Conservation (phyloP, 1,140 invertebrate genomes). For the Calliphora vicina region DNA sequence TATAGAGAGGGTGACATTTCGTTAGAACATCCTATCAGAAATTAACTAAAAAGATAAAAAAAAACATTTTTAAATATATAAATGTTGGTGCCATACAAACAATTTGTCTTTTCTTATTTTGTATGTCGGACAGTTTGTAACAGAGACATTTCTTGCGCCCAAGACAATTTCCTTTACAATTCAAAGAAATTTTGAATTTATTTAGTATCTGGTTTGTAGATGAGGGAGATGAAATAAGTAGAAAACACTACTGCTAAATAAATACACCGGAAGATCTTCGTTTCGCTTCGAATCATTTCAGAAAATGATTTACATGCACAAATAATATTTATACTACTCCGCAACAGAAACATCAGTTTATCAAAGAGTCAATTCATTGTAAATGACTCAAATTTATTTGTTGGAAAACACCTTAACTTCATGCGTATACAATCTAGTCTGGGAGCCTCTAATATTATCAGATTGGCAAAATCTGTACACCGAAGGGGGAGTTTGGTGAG, state of each 20-base stretch:
- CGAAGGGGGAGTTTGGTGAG: too few species aligned
- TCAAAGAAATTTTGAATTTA: not conserved
- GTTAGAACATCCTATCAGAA: not conserved
- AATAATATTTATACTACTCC: not conserved
- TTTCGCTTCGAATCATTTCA: not conserved
- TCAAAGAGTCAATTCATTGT: too few species aligned
- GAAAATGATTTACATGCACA: not conserved
- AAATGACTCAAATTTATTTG: too few species aligned
- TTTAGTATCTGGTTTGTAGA: too few species aligned
- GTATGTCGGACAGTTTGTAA: not conserved
- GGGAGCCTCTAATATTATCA: too few species aligned
- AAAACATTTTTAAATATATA: not conserved
- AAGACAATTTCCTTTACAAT: not conserved
- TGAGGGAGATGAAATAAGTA: not conserved
- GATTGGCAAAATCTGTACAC: too few species aligned
- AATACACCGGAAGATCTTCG: not conserved
- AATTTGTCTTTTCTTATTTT: not conserved
- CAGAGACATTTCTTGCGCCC: not conserved
- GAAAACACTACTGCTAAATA: not conserved
- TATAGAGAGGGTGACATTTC: not conserved
- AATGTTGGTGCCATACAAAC: not conserved
- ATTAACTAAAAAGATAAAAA: not conserved
- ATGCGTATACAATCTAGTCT: too few species aligned
- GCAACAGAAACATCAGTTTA: too few species aligned
- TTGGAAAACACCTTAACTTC: too few species aligned